These are phyloP conservation scores for Sarcophaga peregrina DNA, from an alignment of 1,140 invertebrate genomes.

Conservation along the genomic window DNA sequence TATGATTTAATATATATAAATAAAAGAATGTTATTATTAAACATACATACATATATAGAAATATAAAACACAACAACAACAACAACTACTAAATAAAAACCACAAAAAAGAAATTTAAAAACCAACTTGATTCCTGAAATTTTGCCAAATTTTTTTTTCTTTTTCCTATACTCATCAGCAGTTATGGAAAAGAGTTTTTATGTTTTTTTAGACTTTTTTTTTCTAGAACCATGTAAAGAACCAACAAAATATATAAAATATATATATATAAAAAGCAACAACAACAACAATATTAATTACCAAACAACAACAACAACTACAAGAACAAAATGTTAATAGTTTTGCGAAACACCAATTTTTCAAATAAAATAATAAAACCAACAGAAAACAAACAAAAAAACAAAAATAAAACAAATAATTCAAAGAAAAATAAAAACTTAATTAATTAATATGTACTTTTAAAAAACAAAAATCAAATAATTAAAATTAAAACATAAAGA, in stretches of 20 bases:
- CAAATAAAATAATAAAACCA: not conserved
- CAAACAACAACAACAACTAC: not conserved
- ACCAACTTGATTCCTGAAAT: slow-evolving; percentile 37
- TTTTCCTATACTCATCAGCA: not conserved
- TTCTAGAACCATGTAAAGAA: not conserved
- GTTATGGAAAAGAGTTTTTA: too few relatives aligned
- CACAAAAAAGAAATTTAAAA: not conserved
- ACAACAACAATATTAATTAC: not conserved
- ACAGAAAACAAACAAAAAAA: not conserved
- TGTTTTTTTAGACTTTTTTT: too few relatives aligned
- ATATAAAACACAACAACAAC: not conserved
- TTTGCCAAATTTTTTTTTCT: slow-evolving; percentile 34
- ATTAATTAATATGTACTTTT: slow-evolving; percentile 21
- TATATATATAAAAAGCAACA: not conserved
- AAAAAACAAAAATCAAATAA: slow-evolving; percentile 34
- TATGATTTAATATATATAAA: too few relatives aligned
- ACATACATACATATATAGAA: too few relatives aligned
- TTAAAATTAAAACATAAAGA: slow-evolving; percentile 4
- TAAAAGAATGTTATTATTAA: too few relatives aligned
- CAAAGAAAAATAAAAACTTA: slow-evolving; percentile 26
- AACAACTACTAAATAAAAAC: not conserved
- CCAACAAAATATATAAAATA: not conserved
- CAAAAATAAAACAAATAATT: slow-evolving; percentile 25
- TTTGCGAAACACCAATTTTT: slow-evolving; percentile 36
- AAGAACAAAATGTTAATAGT: slow-evolving; percentile 37